Percentiles rank a stretch among this genome's conserved stretches.
phyloP scores from a whole-genome alignment of 2,888 invertebrate species.

The Stenichneumon culpator region DNA sequence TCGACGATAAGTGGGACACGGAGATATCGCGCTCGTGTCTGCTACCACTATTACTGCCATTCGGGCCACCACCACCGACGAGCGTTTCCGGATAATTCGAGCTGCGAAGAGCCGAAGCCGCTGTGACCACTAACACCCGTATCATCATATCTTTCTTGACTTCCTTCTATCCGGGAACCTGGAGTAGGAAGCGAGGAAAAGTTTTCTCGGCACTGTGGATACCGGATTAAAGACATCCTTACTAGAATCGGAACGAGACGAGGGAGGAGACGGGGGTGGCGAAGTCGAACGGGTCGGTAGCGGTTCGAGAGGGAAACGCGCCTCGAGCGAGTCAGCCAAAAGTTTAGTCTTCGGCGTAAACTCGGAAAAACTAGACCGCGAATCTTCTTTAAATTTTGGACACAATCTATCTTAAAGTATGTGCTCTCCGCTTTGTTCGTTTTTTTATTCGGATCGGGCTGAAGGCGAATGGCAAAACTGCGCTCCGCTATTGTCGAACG shows the following conservation, averaged over 20 bases:
- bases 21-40: background rate
- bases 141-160: constrained; percentile 17
- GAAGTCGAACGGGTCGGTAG: background rate
- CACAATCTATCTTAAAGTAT: background rate
- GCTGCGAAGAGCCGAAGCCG: constrained; percentile 11
- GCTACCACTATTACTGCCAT: constrained; percentile 6
- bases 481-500: background rate
- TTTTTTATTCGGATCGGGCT: background rate
- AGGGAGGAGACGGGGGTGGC: background rate
- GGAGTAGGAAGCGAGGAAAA: constrained; percentile 24
- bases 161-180: constrained; percentile 4
- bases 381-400: background rate
- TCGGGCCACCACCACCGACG: constrained; percentile 6
- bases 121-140: background rate
- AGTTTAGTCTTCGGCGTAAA: background rate
- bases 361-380: background rate
- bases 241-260: background rate
- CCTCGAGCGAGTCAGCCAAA: background rate
- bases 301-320: background rate
- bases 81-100: constrained; percentile 28
- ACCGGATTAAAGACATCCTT: constrained; percentile 9
- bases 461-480: background rate
- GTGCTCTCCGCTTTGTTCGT: background rate
- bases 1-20: background rate
- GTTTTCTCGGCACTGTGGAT: constrained; percentile 4